Evolutionary conservation across 2,888 invertebrate genomes (phyloP).

Genomic region (Troides oblongomaculatus): DNA sequence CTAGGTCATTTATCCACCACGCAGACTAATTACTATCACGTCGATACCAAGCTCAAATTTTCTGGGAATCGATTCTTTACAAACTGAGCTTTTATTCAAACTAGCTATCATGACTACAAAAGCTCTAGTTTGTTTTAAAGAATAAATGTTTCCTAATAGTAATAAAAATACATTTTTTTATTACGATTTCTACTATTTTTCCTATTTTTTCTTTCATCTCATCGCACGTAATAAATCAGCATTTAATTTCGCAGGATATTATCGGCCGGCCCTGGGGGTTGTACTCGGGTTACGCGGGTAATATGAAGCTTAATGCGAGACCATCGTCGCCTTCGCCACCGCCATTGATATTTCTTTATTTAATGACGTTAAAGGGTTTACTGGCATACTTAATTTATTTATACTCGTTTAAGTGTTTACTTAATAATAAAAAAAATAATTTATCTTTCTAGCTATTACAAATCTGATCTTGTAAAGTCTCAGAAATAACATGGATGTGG

Average conservation of each 20-base stretch:
- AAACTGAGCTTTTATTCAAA: no score
- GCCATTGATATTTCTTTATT: neutral
- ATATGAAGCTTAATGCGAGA: neutral
- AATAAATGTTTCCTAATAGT: neutral
- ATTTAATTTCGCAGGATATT: neutral
- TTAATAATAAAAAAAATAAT: no score
- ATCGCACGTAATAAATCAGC: neutral
- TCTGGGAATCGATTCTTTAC: no score
- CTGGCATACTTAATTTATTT: neutral
- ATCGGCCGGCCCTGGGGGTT: neutral
- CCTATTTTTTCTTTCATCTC: neutral
- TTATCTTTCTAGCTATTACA: neutral
- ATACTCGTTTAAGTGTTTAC: no score
- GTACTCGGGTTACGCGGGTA: slow-evolving; percentile 1
- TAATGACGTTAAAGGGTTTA: neutral
- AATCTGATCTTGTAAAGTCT: no score
- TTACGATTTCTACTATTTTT: neutral
- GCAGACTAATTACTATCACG: no score
- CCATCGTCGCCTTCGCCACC: neutral
- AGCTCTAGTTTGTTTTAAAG: no score
- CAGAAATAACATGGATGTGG: no score
- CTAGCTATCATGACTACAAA: no score
- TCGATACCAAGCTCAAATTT: no score
- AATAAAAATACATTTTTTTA: neutral
- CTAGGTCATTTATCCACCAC: no score